These are phyloP conservation scores for Bostrychus sinensis DNA, from an alignment of 2,113 vertebrate species.

Conservation along the genomic window DNA sequence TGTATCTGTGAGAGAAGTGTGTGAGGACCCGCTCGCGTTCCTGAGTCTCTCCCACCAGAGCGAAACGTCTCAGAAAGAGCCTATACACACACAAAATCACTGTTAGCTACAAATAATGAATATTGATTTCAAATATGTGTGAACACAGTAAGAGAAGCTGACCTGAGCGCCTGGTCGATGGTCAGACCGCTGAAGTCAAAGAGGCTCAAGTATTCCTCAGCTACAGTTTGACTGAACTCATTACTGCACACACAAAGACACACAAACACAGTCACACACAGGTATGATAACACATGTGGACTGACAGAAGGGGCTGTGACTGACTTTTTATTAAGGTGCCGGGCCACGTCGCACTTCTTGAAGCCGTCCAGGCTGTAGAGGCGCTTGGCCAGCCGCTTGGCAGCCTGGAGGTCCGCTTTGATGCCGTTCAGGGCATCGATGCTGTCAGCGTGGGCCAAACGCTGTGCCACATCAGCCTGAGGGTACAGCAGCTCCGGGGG, in stretches of 20 bases:
- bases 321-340: slow-evolving; percentile 95
- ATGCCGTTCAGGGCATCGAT: slow-evolving; percentile 88
- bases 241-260: slow-evolving; percentile 85
- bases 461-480: slow-evolving; percentile 86
- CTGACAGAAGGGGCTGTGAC: slow-evolving; percentile 27
- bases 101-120: not conserved
- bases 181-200: slow-evolving; percentile 90
- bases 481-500: slow-evolving; percentile 80
- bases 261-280: not conserved
- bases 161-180: slow-evolving; percentile 96
- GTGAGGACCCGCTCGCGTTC: slow-evolving; percentile 93
- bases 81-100: slow-evolving; percentile 61
- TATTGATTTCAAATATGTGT: not conserved
- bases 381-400: slow-evolving; percentile 90
- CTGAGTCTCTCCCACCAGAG: slow-evolving; percentile 95
- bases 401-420: slow-evolving; percentile 90
- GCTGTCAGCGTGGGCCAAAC: slow-evolving; percentile 84
- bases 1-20: slow-evolving; percentile 94
- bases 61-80: slow-evolving; percentile 89
- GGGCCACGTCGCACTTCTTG: slow-evolving; percentile 92
- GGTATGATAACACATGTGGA: not conserved
- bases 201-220: slow-evolving; percentile 92
- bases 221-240: slow-evolving; percentile 94
- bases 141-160: slow-evolving; percentile 19
- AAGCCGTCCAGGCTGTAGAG: slow-evolving; percentile 94